Percentiles rank a stretch among this genome's conserved stretches.
Evolutionary conservation across 2,113 vertebrate genomes (phyloP).

Genomic region (Campylorhamphus procurvoides): DNA sequence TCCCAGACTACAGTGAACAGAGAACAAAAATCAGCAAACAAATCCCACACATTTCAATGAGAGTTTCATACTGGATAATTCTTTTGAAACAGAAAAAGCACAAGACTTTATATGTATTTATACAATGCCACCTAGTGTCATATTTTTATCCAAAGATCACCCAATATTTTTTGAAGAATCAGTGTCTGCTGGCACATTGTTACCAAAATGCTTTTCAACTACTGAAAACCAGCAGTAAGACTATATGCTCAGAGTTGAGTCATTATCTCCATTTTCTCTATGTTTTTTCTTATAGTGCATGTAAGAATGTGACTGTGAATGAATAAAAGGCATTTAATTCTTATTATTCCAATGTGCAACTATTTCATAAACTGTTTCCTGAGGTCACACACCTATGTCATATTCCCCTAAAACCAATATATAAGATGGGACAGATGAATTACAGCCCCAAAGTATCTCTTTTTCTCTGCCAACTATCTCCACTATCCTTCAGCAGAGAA

Average conservation of each 20-base stretch:
- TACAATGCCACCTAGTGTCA: conserved; percentile 64
- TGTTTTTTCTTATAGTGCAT: background rate
- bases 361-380: background rate
- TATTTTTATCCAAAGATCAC: background rate
- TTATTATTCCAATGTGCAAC: background rate
- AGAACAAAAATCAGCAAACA: background rate
- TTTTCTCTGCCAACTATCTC: background rate
- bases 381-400: no score
- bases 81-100: background rate
- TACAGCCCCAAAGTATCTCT: background rate
- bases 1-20: background rate
- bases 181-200: background rate
- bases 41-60: background rate
- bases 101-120: conserved; percentile 17
- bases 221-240: background rate
- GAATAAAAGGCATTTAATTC: background rate
- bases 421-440: background rate
- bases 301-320: background rate
- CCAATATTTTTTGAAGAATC: background rate
- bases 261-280: background rate
- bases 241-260: background rate
- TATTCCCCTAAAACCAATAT: background rate
- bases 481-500: background rate
- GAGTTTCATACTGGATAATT: background rate
- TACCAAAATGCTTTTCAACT: background rate